A percentile compares a stretch with the other conserved stretches of the same genome.
Conservation (phyloP, 1,140 invertebrate genomes). For the Macrocentrus cingulum region DNA sequence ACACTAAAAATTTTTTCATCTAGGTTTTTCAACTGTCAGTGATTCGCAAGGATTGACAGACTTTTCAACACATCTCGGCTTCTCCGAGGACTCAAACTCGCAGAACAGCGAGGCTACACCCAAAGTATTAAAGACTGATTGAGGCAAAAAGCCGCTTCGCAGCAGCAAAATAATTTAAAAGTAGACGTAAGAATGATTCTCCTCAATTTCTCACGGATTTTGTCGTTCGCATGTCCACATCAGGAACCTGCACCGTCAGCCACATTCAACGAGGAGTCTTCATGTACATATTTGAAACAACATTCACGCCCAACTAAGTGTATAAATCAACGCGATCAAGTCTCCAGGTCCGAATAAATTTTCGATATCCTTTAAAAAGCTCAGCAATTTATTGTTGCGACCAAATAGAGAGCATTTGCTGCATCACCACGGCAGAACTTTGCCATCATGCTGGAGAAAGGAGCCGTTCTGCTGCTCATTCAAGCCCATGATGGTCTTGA, state of each 20-base stretch:
- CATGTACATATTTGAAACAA: no score
- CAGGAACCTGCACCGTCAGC: no score
- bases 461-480: constrained; percentile 69
- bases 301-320: no score
- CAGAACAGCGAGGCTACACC: constrained; percentile 79
- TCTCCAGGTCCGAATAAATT: background rate
- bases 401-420: background rate
- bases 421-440: constrained; percentile 71
- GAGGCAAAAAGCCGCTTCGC: background rate
- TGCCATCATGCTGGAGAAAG: constrained; percentile 78
- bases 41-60: constrained; percentile 85
- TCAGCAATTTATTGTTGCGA: background rate
- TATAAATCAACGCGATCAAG: no score
- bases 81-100: constrained; percentile 88
- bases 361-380: background rate
- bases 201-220: background rate
- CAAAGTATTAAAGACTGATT: constrained; percentile 76
- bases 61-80: constrained; percentile 80
- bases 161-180: background rate
- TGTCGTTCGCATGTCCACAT: background rate
- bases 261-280: no score
- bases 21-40: constrained; percentile 86
- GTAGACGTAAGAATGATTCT: background rate
- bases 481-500: constrained; percentile 67
- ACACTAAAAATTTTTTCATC: no score